Conservation (phyloP, 2,113 vertebrate species). For the Anarhynchus alexandrinus region DNA sequence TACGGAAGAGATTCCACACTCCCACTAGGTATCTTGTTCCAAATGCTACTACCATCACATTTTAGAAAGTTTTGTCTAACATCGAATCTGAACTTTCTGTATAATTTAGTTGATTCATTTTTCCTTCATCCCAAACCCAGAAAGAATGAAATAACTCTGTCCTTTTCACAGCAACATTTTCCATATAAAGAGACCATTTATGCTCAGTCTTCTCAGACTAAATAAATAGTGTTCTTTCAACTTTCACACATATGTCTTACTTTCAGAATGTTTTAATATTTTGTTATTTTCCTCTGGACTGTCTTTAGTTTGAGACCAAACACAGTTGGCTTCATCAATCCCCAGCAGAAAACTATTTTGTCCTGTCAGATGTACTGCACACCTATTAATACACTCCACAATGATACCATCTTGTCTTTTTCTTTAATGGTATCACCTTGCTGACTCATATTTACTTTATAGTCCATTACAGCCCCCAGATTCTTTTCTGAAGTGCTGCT, state of each 20-base stretch:
- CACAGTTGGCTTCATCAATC: neutral
- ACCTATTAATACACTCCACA: neutral
- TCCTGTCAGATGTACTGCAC: neutral
- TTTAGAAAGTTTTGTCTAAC: neutral
- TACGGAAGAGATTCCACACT: neutral
- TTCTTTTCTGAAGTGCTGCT: neutral
- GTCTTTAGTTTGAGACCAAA: neutral
- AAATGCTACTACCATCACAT: neutral
- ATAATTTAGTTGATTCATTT: neutral
- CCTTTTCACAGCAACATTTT: neutral
- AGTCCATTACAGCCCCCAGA: neutral
- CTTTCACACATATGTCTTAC: neutral
- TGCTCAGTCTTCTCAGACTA: neutral
- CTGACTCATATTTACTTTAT: constrained; percentile 40
- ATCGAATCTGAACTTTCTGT: neutral
- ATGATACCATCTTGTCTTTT: neutral
- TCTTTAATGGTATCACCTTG: neutral
- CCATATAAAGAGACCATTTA: neutral
- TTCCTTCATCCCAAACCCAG: neutral
- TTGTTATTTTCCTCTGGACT: neutral
- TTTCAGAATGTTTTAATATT: neutral
- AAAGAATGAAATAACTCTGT: neutral
- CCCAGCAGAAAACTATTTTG: neutral
- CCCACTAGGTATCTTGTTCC: neutral
- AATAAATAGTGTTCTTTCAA: neutral